These are phyloP conservation scores for Brassicogethes aeneus DNA, from an alignment of 2,888 invertebrate genomes.

Conservation along the genomic window DNA sequence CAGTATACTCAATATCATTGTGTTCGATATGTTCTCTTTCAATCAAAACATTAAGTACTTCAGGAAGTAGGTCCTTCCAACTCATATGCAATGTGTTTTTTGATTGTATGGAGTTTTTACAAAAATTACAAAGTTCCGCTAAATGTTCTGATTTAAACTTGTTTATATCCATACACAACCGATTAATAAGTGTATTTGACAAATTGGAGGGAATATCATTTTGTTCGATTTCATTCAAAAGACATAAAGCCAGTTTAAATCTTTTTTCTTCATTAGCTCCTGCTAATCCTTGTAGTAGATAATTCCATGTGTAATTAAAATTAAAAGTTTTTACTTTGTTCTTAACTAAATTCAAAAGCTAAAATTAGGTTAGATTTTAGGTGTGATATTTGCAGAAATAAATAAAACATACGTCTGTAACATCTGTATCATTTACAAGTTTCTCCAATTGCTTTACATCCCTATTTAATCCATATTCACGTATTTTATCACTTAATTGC, in stretches of 20 bases:
- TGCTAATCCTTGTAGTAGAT: slow-evolving; percentile 29
- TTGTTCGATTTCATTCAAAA: slow-evolving; percentile 29
- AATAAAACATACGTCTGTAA: slow-evolving; percentile 21
- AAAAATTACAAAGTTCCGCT: slow-evolving; percentile 47
- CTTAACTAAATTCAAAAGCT: slow-evolving; percentile 26
- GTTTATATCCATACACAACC: slow-evolving; percentile 43
- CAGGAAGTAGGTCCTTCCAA: slow-evolving; percentile 61
- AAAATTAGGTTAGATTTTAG: slow-evolving; percentile 11
- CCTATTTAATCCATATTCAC: no score
- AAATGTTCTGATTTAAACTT: slow-evolving; percentile 46
- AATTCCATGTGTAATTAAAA: slow-evolving; percentile 31
- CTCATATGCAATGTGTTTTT: slow-evolving; percentile 43
- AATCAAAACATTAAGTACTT: slow-evolving; percentile 47
- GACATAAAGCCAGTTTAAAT: slow-evolving; percentile 23
- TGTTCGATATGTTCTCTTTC: slow-evolving; percentile 46
- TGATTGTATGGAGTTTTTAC: slow-evolving; percentile 45
- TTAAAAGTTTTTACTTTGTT: slow-evolving; percentile 20
- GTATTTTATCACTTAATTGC: no score
- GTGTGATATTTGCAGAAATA: background rate
- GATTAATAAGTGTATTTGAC: slow-evolving; percentile 43
- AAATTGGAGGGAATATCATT: slow-evolving; percentile 29
- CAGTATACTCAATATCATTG: slow-evolving; percentile 50
- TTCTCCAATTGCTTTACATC: slow-evolving; percentile 22
- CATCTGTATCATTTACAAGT: slow-evolving; percentile 18
- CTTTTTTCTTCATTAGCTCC: slow-evolving; percentile 27